These are phyloP conservation scores for Acrocephalus arundinaceus DNA, from an alignment of 2,113 vertebrate species.

Conservation along the genomic window DNA sequence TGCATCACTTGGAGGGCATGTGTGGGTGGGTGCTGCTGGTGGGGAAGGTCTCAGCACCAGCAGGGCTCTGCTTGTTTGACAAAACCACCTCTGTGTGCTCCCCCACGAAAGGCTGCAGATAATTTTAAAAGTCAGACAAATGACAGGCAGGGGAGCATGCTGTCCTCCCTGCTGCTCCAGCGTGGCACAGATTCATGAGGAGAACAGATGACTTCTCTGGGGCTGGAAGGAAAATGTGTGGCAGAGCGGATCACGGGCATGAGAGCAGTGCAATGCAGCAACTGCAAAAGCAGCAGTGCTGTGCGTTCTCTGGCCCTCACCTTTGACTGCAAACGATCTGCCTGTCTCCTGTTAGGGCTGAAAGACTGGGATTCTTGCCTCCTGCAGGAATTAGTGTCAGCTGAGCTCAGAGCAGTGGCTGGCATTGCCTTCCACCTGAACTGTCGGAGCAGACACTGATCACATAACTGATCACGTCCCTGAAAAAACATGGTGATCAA, in stretches of 20 bases:
- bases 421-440: fast-evolving
- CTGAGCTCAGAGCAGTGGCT: background rate
- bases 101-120: background rate
- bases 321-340: background rate
- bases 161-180: background rate
- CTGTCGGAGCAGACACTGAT: background rate
- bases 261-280: background rate
- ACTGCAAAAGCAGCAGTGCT: background rate
- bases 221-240: background rate
- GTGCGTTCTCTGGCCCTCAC: background rate
- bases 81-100: background rate
- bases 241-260: background rate
- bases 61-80: background rate
- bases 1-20: fast-evolving
- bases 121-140: background rate
- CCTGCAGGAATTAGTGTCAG: background rate
- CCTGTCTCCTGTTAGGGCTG: background rate
- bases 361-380: background rate
- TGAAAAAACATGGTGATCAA: background rate
- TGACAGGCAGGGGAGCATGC: background rate
- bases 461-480: background rate
- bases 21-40: background rate
- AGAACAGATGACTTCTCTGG: background rate
- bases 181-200: background rate
- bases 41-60: background rate